Percentiles rank a stretch among this genome's conserved stretches.
These are phyloP conservation scores for Lycophotia porphyrea DNA, from an alignment of 2,888 invertebrate genomes.

Conservation along the genomic window DNA sequence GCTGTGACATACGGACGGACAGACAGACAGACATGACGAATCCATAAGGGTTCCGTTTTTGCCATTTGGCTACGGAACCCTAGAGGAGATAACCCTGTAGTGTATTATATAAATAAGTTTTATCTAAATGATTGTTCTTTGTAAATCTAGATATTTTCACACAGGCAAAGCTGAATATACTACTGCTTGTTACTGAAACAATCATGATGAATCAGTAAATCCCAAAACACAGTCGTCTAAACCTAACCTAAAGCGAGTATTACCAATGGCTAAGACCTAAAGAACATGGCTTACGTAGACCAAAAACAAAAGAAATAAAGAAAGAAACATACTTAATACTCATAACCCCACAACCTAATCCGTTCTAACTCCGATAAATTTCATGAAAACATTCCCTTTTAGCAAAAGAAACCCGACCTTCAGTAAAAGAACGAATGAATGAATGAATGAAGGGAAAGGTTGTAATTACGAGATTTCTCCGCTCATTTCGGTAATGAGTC, in stretches of 20 bases:
- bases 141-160: no score
- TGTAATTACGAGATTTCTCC: conserved; percentile 66
- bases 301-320: conserved; percentile 8
- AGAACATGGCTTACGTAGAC: not conserved
- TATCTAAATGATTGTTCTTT: no score
- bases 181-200: no score
- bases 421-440: conserved; percentile 27
- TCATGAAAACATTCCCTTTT: conserved; percentile 41
- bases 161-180: no score
- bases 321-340: conserved; percentile 14
- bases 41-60: no score
- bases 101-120: no score
- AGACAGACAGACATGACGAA: no score
- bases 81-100: no score
- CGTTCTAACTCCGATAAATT: conserved; percentile 42
- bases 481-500: conserved; percentile 63
- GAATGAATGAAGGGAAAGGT: conserved; percentile 50
- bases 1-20: no score
- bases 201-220: not conserved
- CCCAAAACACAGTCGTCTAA: not conserved
- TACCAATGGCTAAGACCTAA: not conserved
- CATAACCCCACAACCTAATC: conserved; percentile 30
- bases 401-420: conserved; percentile 37
- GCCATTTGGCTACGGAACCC: no score
- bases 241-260: not conserved